Evolutionary conservation across 2,113 vertebrate genomes (phyloP).

Genomic region (Ardeotis arabs): DNA sequence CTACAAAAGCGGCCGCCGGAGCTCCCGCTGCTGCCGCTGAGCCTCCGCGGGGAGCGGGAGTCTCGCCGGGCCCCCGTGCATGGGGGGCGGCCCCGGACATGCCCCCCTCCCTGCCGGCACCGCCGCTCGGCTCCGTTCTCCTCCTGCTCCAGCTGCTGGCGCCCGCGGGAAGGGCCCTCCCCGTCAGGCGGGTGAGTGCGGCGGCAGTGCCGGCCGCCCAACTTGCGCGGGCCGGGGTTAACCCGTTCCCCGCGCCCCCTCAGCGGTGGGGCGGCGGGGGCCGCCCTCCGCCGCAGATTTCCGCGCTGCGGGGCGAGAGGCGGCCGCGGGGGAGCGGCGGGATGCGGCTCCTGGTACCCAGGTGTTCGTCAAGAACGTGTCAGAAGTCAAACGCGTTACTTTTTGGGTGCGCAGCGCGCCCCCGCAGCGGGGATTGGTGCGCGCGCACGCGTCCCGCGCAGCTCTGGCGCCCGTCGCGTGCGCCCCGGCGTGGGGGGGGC

Average conservation of each 20-base stretch:
- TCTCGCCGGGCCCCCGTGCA: neutral
- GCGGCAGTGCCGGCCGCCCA: neutral
- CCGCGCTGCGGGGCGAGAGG: neutral
- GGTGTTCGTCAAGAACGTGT: neutral
- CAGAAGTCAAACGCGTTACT: neutral
- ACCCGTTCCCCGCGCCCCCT: neutral
- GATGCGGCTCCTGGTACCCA: neutral
- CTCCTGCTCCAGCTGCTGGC: conserved; percentile 33
- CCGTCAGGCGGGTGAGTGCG: conserved; percentile 69
- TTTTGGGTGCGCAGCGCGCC: neutral
- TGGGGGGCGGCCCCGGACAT: neutral
- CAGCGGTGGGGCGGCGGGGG: neutral
- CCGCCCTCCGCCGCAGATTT: neutral
- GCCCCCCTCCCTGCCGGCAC: neutral
- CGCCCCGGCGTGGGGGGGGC: neutral
- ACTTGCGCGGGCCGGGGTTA: neutral
- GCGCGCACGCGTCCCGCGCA: too few relatives aligned
- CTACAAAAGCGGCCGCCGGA: conserved; percentile 9
- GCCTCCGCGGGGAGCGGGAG: neutral
- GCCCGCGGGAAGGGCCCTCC: conserved; percentile 52
- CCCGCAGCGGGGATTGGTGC: too few relatives aligned
- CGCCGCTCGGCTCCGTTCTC: conserved; percentile 23
- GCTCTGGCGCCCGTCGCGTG: neutral
- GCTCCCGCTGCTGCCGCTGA: neutral
- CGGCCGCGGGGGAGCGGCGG: too few relatives aligned